Base-by-base conservation (phyloP, 2,797 vertebrate genomes). In the Antennarius maculatus region DNA sequence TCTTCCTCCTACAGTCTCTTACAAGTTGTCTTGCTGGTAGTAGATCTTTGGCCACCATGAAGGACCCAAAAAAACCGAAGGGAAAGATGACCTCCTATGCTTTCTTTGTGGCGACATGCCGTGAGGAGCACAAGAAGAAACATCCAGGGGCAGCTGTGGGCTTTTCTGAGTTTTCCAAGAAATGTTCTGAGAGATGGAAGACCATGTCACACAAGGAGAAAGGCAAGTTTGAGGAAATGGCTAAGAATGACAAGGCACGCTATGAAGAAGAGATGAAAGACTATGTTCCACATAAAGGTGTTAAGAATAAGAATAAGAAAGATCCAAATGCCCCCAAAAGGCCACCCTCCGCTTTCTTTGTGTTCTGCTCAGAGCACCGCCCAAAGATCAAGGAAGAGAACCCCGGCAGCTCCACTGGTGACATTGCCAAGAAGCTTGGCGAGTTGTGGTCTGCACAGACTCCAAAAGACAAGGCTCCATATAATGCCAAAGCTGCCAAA, bases 41-140 rank as follows among this genome's bases (percentile, higher is more conserved):
- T 43, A 78, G 84, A 83, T 37, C 34, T 29, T 47, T 50, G 2
- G 78, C 80, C 82, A 76, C 74, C 72, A 98, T 96, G 96, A 98
- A 95, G 83, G 97, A 99, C 93, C 96, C 96, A 31, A 97, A 94
- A 63, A 98, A 96, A 91, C 97, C 97, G 9, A 88, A 95, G 77
- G 97, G 97, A 37, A 99, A 99, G 76, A 98, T 96, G 86, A 97
- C 96, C 57, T 95, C 97, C 10, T 99, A 99, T 41, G 97, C 97
- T 0, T 99, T 89, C 90, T 99, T 99, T 76, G 96, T 99, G 73
- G 93, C 95, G 58, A 97, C 95, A 0, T 98, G 96, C 81, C 94
- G 96, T 0, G 97, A 99, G 14, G 97, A 99, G 85, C 97, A 99
- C 91, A 99, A 99, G 81, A 98, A 97, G 92, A 98, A 98, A 2